phyloP scores from a whole-genome alignment of 2,113 vertebrate species.

The Gadus chalcogrammus region DNA sequence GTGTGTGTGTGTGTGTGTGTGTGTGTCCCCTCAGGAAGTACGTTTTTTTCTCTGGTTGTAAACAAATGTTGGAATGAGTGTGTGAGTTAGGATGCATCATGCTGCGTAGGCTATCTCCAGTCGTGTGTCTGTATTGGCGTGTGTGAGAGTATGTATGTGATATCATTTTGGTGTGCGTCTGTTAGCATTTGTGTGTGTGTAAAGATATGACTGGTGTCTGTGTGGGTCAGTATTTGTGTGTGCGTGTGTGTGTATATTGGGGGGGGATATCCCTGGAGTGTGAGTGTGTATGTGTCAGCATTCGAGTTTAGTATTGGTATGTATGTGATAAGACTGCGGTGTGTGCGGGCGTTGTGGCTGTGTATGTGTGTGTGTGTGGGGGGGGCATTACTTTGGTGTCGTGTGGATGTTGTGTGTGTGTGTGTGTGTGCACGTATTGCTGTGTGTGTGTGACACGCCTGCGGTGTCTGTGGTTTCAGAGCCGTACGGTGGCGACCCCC shows the following conservation, averaged over 20 bases:
- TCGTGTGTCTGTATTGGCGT: slow-evolving; percentile 15
- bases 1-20: slow-evolving; percentile 2
- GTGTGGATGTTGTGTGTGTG: background rate
- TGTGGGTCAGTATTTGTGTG: slow-evolving; percentile 7
- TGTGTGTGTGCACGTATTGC: background rate
- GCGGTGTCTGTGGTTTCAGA: slow-evolving; percentile 77
- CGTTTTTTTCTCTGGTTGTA: background rate
- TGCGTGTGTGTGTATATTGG: background rate
- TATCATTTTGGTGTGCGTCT: background rate
- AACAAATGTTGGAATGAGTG: background rate
- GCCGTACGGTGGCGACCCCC: slow-evolving; percentile 95
- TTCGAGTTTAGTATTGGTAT: slow-evolving; percentile 7
- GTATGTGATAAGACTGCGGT: background rate
- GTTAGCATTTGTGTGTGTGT: slow-evolving; percentile 4
- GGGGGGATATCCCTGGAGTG: background rate
- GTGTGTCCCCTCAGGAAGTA: slow-evolving; percentile 1
- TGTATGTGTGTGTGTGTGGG: slow-evolving; percentile 5
- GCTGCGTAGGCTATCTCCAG: background rate
- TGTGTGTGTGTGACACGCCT: slow-evolving; percentile 19
- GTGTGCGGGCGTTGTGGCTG: background rate
- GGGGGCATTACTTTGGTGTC: background rate
- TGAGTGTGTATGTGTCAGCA: slow-evolving; percentile 24
- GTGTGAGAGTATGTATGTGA: slow-evolving; percentile 10
- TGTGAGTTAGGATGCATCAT: slow-evolving; percentile 1
- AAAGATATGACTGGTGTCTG: background rate